Evolutionary conservation across 2,113 vertebrate species (phyloP).

Genomic region (Trematocara nigrifrons): DNA sequence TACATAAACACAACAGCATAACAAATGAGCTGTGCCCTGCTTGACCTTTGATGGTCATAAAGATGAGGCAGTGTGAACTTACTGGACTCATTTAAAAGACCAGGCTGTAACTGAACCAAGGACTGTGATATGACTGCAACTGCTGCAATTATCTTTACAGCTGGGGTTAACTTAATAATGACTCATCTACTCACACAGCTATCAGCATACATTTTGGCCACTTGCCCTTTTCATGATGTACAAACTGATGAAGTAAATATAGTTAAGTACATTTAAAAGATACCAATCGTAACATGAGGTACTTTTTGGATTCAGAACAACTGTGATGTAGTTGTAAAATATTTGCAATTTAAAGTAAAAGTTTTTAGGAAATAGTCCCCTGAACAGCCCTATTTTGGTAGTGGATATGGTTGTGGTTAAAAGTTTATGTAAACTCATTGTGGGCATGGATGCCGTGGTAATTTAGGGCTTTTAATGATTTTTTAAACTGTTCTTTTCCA

Average conservation of each 20-base stretch:
- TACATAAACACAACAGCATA: background rate
- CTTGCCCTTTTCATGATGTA: background rate
- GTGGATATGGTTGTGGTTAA: background rate
- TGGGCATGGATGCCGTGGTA: background rate
- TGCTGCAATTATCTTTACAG: background rate
- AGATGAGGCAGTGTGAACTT: background rate
- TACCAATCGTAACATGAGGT: background rate
- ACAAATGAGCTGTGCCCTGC: background rate
- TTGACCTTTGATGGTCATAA: constrained; percentile 54
- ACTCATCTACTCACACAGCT: background rate
- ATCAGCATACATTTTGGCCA: background rate
- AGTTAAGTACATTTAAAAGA: background rate
- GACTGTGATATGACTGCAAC: background rate
- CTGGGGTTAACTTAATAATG: background rate
- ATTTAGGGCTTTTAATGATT: background rate
- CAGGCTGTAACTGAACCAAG: background rate
- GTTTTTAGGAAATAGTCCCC: background rate
- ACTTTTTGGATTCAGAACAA: background rate
- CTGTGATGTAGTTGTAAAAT: background rate
- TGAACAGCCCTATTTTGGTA: background rate
- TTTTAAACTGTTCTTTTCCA: background rate
- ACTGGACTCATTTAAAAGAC: background rate
- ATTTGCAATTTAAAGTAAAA: background rate
- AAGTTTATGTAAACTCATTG: background rate
- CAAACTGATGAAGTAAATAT: background rate